Evolutionary conservation across 1,140 invertebrate species (phyloP), one percentile per base, ranked within the genome.

Genomic region (Aphidius gifuensis): DNA sequence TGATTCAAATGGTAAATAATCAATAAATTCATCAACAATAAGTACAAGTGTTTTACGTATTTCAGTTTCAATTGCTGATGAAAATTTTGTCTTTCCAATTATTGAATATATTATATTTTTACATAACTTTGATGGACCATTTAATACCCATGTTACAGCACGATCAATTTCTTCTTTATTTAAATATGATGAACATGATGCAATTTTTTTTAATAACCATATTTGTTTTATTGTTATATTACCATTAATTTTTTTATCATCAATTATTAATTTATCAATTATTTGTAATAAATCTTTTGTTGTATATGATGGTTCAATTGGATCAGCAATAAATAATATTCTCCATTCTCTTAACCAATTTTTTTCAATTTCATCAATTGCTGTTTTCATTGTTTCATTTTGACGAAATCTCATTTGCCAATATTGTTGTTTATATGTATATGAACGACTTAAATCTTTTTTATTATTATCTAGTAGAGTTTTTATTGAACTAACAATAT

Each of bases 1-100:
- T 59, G 85, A 85, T 78, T 93, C 91, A 85, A 90, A 91, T 0
- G 90, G 90, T 61, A 92, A 80, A 56, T 84, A 82, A 75, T 92
- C 90, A 40, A 92, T 72, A 80, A 88, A 87, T 72, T 89, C 86
- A 74, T 89, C 87, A 5, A 89, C 68, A 64, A 89, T 85, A 54
- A 89, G 73, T 66, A 89, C 80, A 50, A 88, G 77, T 38, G 85
- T 84, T 73, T 86, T 81, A 44, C 86, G 74, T 66, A 81, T 83
- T 5, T 77, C 77, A 58, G 73, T 73, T 65, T 75, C 77, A 48
- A 87, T 71, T 32, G 60, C 56, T 6, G 70, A 57, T 68, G 81
- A 80, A 44, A 69, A 73, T 42, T 77, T 71, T 75, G 49, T 81
- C 68, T 64, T 72, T 64, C 60, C 68, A 68, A 61, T 74, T 80